A percentile compares a stretch with the other conserved stretches of the same genome.
Conservation (phyloP, 2,888 invertebrate genomes). For the Spodoptera picta region DNA sequence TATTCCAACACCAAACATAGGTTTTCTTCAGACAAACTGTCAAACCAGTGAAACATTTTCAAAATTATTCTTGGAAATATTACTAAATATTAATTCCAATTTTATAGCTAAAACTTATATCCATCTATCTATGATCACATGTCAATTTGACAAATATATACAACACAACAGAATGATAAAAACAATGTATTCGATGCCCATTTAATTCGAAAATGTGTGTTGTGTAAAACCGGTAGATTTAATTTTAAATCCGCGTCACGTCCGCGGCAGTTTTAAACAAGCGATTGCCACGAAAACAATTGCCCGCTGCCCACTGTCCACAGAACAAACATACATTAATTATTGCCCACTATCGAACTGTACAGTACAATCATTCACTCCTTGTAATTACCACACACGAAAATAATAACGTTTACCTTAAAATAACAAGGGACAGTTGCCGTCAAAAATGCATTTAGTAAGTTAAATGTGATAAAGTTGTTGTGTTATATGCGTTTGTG, state of each 20-base stretch:
- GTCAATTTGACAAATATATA: too few relatives aligned
- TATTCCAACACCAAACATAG: too few relatives aligned
- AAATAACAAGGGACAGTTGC: slow-evolving; percentile 2
- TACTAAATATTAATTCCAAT: too few relatives aligned
- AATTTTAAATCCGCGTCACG: slow-evolving; percentile 65
- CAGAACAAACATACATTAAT: slow-evolving; percentile 68
- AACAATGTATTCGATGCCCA: slow-evolving; percentile 33
- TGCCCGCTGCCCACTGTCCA: slow-evolving; percentile 56
- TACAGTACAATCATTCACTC: slow-evolving; percentile 34
- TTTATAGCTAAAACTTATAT: too few relatives aligned
- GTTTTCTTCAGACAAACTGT: too few relatives aligned
- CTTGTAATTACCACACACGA: slow-evolving; percentile 33
- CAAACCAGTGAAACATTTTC: too few relatives aligned
- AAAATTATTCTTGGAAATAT: too few relatives aligned
- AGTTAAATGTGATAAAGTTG: background rate
- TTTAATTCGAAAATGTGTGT: slow-evolving; percentile 36
- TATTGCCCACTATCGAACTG: slow-evolving; percentile 48
- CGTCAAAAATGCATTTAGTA: background rate
- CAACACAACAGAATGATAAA: slow-evolving; percentile 6
- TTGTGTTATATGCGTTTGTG: too few relatives aligned
- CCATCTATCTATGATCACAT: too few relatives aligned
- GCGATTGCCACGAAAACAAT: slow-evolving; percentile 72
- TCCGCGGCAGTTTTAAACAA: slow-evolving; percentile 72
- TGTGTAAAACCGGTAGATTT: slow-evolving; percentile 38
- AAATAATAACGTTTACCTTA: slow-evolving; percentile 19